Percentiles rank a stretch among this genome's conserved stretches.
Conservation (phyloP, 2,113 vertebrate genomes). For the Tretioscincus oriximinensis region DNA sequence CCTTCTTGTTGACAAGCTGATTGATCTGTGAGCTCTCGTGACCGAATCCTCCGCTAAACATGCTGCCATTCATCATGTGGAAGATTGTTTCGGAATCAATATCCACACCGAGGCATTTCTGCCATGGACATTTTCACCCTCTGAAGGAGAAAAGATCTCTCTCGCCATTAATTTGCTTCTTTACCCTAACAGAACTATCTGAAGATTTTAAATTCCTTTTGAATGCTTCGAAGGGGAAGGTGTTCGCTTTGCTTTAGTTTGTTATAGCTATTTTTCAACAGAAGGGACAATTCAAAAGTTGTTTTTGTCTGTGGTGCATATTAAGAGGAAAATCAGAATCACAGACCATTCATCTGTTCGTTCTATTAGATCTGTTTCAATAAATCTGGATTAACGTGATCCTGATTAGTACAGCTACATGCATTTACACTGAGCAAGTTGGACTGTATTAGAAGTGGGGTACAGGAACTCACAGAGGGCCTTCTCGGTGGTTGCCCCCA, state of each 20-base stretch:
- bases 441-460: background rate
- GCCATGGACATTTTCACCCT: conserved; percentile 70
- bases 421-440: too few species aligned
- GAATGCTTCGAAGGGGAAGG: conserved; percentile 52
- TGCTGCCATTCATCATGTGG: conserved; percentile 93
- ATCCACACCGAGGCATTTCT: conserved; percentile 80
- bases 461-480: background rate
- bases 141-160: conserved; percentile 82
- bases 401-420: too few species aligned
- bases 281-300: conserved; percentile 61
- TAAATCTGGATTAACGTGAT: too few species aligned
- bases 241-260: conserved; percentile 43
- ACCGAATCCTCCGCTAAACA: conserved; percentile 89
- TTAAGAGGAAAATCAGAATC: background rate
- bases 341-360: too few species aligned
- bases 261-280: conserved; percentile 50
- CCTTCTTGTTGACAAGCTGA: conserved; percentile 94
- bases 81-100: conserved; percentile 96
- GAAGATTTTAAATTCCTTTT: conserved; percentile 84
- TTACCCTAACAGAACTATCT: conserved; percentile 79
- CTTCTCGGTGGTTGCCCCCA: too few species aligned
- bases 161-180: conserved; percentile 84
- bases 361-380: too few species aligned
- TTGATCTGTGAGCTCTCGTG: conserved; percentile 96
- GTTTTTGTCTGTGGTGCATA: conserved; percentile 39